Evolutionary conservation across 2,113 vertebrate species (phyloP), one percentile per base, ranked within the genome.

Genomic region (Pachypanchax playfairii): DNA sequence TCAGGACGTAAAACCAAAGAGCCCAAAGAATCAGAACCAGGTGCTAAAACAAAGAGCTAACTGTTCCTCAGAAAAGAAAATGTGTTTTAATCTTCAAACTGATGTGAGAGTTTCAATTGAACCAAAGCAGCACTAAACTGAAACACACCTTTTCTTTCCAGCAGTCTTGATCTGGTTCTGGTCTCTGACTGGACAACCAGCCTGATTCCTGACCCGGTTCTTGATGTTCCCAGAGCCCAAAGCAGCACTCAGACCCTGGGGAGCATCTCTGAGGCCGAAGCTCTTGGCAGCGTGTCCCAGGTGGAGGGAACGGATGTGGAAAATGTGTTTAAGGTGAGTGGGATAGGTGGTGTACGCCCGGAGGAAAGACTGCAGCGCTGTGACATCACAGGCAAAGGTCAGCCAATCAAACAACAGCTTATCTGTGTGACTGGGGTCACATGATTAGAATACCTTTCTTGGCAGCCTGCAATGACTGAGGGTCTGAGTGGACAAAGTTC

Each of bases 281-380:
- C 96, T 98, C 92, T 99, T 99, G 80, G 1, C 98, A 74, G 71
- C 90, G 0, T 99, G 97, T 13, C 97, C 97, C 41, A 99, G 89
- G 79, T 99, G 97, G 33, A 98, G 78, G 48, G 84, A 79, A 68
- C 92, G 66, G 93, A 98, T 88, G 70, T 98, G 95, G 88, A 99
- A 98, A 90, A 98, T 89, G 64, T 94, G 93, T 80, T 96, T 98
- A 70, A 98, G 91, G 54, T 77, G 85, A 26, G 88, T 83, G 1
- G 97, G 96, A 83, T 98, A 98, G 42, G 95, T 89, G 14, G 96
- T 87, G 2, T 99, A 99, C 0, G 97, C 91, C 18, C 94, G 90
- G 67, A 98, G 90, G 83, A 95, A 98, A 15, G 95, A 97, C 83
- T 97, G 95, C 80, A 98, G 88, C 5, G 96, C 97, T 99, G 86